These are phyloP conservation scores for Siphlonurus alternatus DNA, from an alignment of 2,888 invertebrate species.

Conservation along the genomic window DNA sequence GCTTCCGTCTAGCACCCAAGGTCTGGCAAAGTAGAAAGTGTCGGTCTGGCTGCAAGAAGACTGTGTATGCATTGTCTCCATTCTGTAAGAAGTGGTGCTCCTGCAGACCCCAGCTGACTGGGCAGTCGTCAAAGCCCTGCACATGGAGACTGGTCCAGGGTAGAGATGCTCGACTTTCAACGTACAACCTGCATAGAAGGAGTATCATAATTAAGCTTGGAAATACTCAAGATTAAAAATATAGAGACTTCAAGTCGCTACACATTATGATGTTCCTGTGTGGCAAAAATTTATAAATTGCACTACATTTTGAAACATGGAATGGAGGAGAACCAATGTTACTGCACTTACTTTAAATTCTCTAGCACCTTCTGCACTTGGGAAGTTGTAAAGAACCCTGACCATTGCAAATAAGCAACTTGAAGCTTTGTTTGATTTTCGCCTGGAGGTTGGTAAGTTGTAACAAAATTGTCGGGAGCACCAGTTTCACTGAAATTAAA, in stretches of 20 bases:
- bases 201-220: too few species aligned
- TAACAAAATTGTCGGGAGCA: slow-evolving; percentile 23
- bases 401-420: slow-evolving; percentile 28
- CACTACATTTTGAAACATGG: too few species aligned
- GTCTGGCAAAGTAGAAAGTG: slow-evolving; percentile 16
- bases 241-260: too few species aligned
- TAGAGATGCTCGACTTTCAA: slow-evolving; percentile 18
- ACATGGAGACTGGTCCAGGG: slow-evolving; percentile 35
- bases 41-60: slow-evolving; percentile 25
- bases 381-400: slow-evolving; percentile 31
- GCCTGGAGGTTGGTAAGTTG: slow-evolving; percentile 25
- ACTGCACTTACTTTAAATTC: slow-evolving; percentile 23
- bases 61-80: slow-evolving; percentile 32
- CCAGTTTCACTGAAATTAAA: too few species aligned
- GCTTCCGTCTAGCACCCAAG: not conserved
- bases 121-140: slow-evolving; percentile 37
- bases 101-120: slow-evolving; percentile 29
- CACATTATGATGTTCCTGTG: too few species aligned
- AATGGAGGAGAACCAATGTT: too few species aligned
- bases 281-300: too few species aligned
- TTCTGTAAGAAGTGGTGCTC: slow-evolving; percentile 31
- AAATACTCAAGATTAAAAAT: not conserved
- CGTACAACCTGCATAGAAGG: slow-evolving; percentile 21
- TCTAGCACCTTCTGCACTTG: slow-evolving; percentile 25
- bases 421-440: slow-evolving; percentile 23